phyloP scores from a whole-genome alignment of 2,113 vertebrate species.

The Atherinomorus stipes region DNA sequence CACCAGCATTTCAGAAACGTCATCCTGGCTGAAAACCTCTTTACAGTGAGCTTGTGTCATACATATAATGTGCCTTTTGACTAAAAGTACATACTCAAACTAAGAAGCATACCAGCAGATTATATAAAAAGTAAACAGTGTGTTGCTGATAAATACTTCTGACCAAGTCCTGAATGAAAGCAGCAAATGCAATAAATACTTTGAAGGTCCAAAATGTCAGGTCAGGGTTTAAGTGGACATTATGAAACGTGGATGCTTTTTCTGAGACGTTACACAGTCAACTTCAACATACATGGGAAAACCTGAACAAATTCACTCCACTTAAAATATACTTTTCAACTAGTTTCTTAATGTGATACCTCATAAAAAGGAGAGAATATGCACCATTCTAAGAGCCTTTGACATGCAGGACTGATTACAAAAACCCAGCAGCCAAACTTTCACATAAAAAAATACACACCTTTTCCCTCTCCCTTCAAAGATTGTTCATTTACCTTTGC shows the following conservation, averaged over 20 bases:
- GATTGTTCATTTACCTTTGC: not conserved
- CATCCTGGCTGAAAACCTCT: not conserved
- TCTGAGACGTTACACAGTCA: slow-evolving; percentile 8
- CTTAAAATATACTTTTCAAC: not conserved
- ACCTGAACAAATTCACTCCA: not conserved
- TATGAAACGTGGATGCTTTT: not conserved
- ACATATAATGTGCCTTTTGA: not conserved
- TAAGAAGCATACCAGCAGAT: slow-evolving; percentile 11
- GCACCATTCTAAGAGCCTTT: not conserved
- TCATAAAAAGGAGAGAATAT: slow-evolving; percentile 3
- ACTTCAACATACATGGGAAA: not conserved
- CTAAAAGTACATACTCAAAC: slow-evolving; percentile 9
- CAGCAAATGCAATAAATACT: slow-evolving; percentile 21
- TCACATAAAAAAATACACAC: not conserved
- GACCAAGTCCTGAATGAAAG: not conserved
- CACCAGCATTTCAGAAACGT: slow-evolving; percentile 37
- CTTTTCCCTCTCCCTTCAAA: not conserved
- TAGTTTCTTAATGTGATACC: slow-evolving; percentile 9
- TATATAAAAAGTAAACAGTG: slow-evolving; percentile 22
- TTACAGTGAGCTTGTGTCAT: not conserved
- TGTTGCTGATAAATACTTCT: slow-evolving; percentile 21
- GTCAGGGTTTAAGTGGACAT: slow-evolving; percentile 4
- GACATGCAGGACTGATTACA: slow-evolving; percentile 15
- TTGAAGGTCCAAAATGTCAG: not conserved
- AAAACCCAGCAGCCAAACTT: not conserved